Base-by-base conservation (phyloP, 2,113 vertebrate species). In the Heloderma charlesbogerti region DNA sequence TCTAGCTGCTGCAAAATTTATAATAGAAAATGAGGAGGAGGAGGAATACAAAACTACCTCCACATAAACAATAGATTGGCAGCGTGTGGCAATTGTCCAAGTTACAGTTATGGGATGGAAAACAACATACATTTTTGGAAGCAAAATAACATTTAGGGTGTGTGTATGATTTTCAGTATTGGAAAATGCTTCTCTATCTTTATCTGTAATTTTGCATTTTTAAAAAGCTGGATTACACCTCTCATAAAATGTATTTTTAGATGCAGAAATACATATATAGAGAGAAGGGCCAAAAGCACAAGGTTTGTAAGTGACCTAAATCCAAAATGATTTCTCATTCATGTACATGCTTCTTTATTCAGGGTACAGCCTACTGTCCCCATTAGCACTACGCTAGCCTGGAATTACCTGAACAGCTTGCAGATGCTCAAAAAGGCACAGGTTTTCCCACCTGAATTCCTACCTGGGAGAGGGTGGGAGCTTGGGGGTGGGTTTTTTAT, bases 391-490 rank as follows among this genome's bases (percentile, higher is more conserved):
- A 84, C 82, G 93, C 92, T 92, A 96, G 95, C 96, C 93, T 97
- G 96, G 90, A 91, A 94, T 98, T 97, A 98, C 97, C 95, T 94
- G 94, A 97, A 95, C 96, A 93, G 96, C 94, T 96, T 93, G 93
- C 88, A 94, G 91, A 87, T 66, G 91, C 94, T 97, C 95, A 94
- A 96, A 97, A 97, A 97, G 78, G 34, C 31, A 85, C 95, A 94
- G 75, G 85, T 94, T 96, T 96, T 97, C 97, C 97, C 97, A 97
- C 96, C 96, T 94, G 96, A 95, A 97, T 97, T 92, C 97, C 95
- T 96, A 93, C 88, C 94, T 95, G 92, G 95, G 91, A 94, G 95
- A 88, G 95, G 93, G 93, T 93, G 67, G 89, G 92, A 92, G 92
- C 90, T 96, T 94, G 9, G 83, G 60, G 16, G 94, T 91, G 91